Evolutionary conservation across 2,797 vertebrate species (phyloP).

Genomic region (Babyrousa celebensis): DNA sequence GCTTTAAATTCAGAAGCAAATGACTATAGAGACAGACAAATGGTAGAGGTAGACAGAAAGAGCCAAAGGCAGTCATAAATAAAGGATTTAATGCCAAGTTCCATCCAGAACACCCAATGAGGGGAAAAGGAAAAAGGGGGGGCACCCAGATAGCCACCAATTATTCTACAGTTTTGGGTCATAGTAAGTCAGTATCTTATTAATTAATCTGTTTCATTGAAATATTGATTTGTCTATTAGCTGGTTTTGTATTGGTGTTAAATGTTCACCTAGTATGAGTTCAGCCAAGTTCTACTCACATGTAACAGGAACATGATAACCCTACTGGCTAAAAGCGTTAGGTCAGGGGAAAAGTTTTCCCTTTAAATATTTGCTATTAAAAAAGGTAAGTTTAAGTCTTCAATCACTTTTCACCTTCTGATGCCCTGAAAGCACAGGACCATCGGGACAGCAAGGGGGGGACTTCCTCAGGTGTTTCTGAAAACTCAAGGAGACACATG

Average conservation of each 20-base stretch:
- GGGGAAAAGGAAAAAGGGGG: background rate
- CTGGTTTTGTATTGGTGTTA: background rate
- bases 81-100: background rate
- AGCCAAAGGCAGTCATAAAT: background rate
- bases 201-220: background rate
- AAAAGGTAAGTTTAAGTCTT: background rate
- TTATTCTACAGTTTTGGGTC: background rate
- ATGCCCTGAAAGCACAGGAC: background rate
- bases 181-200: background rate
- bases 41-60: background rate
- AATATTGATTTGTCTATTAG: background rate
- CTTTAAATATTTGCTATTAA: constrained; percentile 62
- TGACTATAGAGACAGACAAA: background rate
- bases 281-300: background rate
- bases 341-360: background rate
- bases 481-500: background rate
- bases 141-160: background rate
- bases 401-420: background rate
- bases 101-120: background rate
- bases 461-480: background rate
- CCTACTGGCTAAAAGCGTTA: background rate
- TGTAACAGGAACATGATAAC: background rate
- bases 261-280: background rate
- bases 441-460: background rate
- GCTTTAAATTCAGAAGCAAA: constrained; percentile 35